phyloP scores from a whole-genome alignment of 1,140 invertebrate species.

The Pseudomyrmex cubaensis region DNA sequence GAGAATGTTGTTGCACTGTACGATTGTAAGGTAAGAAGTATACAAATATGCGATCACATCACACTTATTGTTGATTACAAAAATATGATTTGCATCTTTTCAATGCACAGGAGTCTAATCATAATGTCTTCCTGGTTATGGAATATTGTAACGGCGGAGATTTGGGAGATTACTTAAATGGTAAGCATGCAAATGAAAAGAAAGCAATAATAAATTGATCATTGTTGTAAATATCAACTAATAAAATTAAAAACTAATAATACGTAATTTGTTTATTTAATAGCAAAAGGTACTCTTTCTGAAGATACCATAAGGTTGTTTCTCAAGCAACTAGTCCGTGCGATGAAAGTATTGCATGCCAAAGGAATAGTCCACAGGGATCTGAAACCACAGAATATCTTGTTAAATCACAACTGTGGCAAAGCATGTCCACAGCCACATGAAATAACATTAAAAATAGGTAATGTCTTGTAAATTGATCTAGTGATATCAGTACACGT shows the following conservation, averaged over 20 bases:
- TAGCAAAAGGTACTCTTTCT: constrained; percentile 95
- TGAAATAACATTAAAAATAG: constrained; percentile 98
- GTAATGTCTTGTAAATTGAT: constrained; percentile 84
- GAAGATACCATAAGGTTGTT: constrained; percentile 99
- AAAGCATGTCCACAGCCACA: constrained; percentile 93
- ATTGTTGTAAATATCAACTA: background rate
- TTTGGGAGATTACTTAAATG: constrained; percentile 97
- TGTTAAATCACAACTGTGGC: constrained; percentile 93
- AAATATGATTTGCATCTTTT: constrained; percentile 54
- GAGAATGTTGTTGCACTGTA: constrained; percentile 98
- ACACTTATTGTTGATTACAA: background rate
- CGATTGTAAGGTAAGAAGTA: constrained; percentile 92
- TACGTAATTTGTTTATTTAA: constrained; percentile 57
- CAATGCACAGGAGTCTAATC: constrained; percentile 91
- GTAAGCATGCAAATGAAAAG: constrained; percentile 81
- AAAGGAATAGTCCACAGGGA: constrained; percentile 99
- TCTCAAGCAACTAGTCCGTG: constrained; percentile 97
- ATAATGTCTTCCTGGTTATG: constrained; percentile 98
- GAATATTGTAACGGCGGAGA: constrained; percentile 99
- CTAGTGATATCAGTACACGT: constrained; percentile 3
- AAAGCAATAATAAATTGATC: constrained; percentile 10
- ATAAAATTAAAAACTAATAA: constrained; percentile 43
- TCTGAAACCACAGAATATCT: constrained; percentile 99
- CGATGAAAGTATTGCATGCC: constrained; percentile 97
- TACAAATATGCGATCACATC: background rate